Percentiles rank a stretch among this genome's conserved stretches.
Conservation (phyloP, 2,113 vertebrate genomes). For the Toxostoma redivivum region DNA sequence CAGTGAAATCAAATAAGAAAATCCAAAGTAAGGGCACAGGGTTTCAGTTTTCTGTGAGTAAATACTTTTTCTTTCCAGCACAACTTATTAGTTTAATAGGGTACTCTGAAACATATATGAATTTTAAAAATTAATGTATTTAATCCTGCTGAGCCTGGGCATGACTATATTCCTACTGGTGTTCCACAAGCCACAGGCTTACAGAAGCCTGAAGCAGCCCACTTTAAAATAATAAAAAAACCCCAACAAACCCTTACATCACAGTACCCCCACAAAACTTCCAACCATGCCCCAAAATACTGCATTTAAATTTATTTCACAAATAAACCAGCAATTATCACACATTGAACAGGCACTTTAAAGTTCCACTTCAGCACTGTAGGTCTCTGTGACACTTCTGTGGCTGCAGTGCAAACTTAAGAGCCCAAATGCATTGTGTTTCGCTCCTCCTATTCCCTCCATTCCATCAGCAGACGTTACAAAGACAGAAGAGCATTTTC, state of each 20-base stretch:
- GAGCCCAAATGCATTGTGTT: not conserved
- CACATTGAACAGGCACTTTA: not conserved
- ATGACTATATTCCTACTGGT: not conserved
- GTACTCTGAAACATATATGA: not conserved
- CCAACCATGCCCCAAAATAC: not conserved
- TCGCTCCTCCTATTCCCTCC: accelerated
- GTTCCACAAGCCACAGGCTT: not conserved
- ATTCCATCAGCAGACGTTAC: not conserved
- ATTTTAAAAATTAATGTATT: not conserved
- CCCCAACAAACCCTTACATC: not conserved
- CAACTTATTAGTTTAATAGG: accelerated
- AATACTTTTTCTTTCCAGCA: not conserved
- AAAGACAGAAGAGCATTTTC: not conserved
- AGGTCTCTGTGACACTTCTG: not conserved
- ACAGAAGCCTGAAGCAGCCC: not conserved
- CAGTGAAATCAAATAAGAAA: not conserved
- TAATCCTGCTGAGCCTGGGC: not conserved
- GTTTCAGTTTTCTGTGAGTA: not conserved
- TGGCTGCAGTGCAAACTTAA: not conserved
- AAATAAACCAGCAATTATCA: not conserved
- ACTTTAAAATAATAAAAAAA: not conserved
- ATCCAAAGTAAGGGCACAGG: not conserved
- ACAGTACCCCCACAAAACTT: not conserved
- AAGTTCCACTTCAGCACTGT: not conserved
- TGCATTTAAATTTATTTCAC: not conserved